Evolutionary conservation across 2,888 invertebrate genomes (phyloP).

Genomic region (Auanema sp.): DNA sequence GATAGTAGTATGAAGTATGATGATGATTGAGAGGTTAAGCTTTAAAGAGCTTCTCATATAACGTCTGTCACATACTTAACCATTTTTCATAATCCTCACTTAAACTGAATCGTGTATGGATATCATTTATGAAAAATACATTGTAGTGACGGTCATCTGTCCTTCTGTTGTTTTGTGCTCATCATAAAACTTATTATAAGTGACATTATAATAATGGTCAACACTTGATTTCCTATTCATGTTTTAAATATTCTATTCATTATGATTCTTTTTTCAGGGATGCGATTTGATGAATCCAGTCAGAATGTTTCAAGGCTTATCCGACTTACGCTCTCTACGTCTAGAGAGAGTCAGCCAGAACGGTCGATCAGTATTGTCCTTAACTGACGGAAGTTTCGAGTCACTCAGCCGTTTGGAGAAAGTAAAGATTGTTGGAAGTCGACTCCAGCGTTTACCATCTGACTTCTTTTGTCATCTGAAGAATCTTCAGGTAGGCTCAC

Average conservation of each 20-base stretch:
- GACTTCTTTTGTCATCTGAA: conserved; percentile 21
- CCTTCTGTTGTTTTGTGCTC: too few relatives aligned
- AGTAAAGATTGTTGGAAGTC: conserved; percentile 11
- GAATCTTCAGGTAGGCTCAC: conserved; percentile 20
- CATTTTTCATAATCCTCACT: too few relatives aligned
- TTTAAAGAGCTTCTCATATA: too few relatives aligned
- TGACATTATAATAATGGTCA: background rate
- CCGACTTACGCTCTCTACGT: conserved; percentile 26
- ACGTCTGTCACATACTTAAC: too few relatives aligned
- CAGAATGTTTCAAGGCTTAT: conserved; percentile 28
- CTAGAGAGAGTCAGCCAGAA: conserved; percentile 18
- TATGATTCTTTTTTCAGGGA: conserved; percentile 27
- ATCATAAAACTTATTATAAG: too few relatives aligned
- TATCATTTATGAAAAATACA: too few relatives aligned
- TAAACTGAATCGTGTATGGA: too few relatives aligned
- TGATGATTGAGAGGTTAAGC: too few relatives aligned
- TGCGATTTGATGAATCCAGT: conserved; percentile 26
- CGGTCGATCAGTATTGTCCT: background rate
- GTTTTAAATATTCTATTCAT: background rate
- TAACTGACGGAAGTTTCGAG: conserved; percentile 13
- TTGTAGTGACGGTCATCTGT: too few relatives aligned
- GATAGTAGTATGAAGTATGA: too few relatives aligned
- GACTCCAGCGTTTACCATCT: conserved; percentile 12
- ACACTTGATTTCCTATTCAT: background rate
- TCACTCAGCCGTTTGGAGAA: conserved; percentile 14